phyloP scores from a whole-genome alignment of 2,888 invertebrate genomes.

The Stenotaenia linearis region DNA sequence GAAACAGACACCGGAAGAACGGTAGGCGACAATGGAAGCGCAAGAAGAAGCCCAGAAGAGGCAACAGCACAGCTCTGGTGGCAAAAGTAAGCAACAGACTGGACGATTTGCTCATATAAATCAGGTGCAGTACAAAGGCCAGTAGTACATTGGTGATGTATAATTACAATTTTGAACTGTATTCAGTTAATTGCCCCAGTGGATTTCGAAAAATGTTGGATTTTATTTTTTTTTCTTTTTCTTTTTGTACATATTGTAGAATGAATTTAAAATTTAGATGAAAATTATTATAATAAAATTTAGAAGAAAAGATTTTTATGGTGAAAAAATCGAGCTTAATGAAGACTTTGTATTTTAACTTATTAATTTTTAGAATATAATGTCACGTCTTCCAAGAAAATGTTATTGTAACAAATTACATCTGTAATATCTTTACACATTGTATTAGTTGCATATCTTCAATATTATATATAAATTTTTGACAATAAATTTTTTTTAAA shows the following conservation, averaged over 20 bases:
- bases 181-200: not conserved
- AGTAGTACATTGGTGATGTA: not conserved
- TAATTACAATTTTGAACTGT: not conserved
- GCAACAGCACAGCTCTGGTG: not conserved
- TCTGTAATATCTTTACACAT: slow-evolving; percentile 8
- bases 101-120: not conserved
- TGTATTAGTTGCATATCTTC: slow-evolving; percentile 6
- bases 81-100: not conserved
- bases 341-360: slow-evolving; percentile 19
- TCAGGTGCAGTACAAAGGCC: not conserved
- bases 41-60: not conserved
- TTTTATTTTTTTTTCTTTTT: not conserved
- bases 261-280: not conserved
- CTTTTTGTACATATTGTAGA: slow-evolving; percentile 6
- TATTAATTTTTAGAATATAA: not conserved
- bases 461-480: not conserved
- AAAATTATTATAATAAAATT: not conserved
- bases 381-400: not conserved
- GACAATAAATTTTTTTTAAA: slow-evolving; percentile 3
- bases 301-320: not conserved
- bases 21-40: not conserved
- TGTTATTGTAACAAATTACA: not conserved
- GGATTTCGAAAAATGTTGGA: not conserved
- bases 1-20: not conserved
- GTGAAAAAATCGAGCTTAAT: not conserved